Percentiles rank a stretch among this genome's conserved stretches.
Conservation (phyloP, 1,140 invertebrate species). For the Heliconius hermathena region DNA sequence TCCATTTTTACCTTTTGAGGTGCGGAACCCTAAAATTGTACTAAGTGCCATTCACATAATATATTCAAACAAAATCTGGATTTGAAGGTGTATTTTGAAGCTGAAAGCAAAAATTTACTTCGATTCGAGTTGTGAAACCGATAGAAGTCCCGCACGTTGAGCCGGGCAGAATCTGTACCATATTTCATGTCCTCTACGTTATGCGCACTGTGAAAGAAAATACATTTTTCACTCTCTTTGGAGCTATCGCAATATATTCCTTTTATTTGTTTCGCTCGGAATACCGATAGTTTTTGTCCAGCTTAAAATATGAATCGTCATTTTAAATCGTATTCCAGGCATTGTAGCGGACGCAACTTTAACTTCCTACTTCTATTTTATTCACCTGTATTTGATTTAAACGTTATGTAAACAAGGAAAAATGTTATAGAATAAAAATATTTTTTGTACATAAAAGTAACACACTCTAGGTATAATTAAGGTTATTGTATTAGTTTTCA, state of each 20-base stretch:
- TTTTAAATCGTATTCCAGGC: constrained; percentile 10
- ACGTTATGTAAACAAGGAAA: background rate
- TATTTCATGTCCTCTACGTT: constrained; percentile 78
- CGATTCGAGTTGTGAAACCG: constrained; percentile 63
- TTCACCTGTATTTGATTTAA: background rate
- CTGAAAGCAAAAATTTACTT: constrained; percentile 10
- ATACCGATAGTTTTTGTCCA: constrained; percentile 27
- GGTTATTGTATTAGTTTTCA: too few relatives aligned
- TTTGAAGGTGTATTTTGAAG: background rate
- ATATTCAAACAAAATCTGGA: background rate
- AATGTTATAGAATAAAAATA: background rate
- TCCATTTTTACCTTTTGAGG: background rate
- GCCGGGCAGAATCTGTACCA: constrained; percentile 73
- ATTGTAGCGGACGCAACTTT: background rate
- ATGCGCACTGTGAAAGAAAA: constrained; percentile 79
- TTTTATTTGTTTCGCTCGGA: constrained; percentile 60
- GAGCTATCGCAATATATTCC: constrained; percentile 62
- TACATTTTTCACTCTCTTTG: constrained; percentile 79
- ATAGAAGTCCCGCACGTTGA: constrained; percentile 69
- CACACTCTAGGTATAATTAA: too few relatives aligned
- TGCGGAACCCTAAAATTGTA: background rate
- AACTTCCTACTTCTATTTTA: background rate
- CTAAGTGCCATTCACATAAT: background rate
- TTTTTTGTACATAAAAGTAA: too few relatives aligned
- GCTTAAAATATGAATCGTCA: constrained; percentile 30